Conservation (phyloP, 2,888 invertebrate genomes). For the Hermaeophaga mercurialis region DNA sequence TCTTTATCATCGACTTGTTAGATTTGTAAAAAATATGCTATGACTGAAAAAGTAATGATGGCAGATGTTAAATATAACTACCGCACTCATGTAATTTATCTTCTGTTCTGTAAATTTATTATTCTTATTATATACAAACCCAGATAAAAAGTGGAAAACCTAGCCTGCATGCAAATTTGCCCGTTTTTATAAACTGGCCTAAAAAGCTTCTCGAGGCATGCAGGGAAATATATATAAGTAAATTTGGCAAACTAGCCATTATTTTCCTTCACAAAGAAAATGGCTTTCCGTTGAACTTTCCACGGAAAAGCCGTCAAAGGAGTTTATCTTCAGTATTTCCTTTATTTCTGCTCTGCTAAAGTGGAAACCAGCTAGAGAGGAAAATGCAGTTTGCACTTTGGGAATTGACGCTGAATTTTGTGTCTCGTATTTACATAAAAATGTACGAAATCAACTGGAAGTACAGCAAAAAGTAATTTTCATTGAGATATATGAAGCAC, state of each 20-base stretch:
- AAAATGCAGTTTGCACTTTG: slow-evolving; percentile 3
- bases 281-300: slow-evolving; percentile 7
- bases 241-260: slow-evolving; percentile 10
- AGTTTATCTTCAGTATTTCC: slow-evolving; percentile 10
- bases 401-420: not conserved
- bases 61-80: too few relatives aligned
- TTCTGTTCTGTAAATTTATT: too few relatives aligned
- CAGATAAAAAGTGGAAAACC: too few relatives aligned
- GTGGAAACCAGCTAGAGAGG: not conserved
- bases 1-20: too few relatives aligned
- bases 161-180: too few relatives aligned
- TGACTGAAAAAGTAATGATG: too few relatives aligned
- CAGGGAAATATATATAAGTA: not conserved
- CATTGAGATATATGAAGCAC: too few relatives aligned
- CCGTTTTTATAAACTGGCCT: not conserved
- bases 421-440: slow-evolving; percentile 3
- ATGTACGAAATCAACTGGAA: not conserved
- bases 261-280: slow-evolving; percentile 7
- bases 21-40: too few relatives aligned
- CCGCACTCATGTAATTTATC: too few relatives aligned
- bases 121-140: too few relatives aligned
- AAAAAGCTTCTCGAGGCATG: not conserved
- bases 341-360: not conserved
- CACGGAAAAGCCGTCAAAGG: slow-evolving; percentile 6
- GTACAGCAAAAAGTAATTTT: not conserved